Conservation (phyloP, 2,113 vertebrate genomes). For the Callopanchax toddi region DNA sequence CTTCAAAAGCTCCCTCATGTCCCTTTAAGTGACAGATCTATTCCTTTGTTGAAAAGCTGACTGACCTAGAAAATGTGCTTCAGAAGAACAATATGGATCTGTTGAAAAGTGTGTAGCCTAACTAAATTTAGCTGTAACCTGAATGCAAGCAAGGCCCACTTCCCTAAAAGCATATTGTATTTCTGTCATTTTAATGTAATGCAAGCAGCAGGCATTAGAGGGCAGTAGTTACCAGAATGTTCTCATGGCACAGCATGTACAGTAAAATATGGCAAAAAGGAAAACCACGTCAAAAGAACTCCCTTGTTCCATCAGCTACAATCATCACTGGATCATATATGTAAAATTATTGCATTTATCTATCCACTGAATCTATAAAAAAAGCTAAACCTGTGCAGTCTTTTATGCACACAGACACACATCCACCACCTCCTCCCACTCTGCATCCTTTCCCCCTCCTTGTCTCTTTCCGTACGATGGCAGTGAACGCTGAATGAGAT, state of each 20-base stretch:
- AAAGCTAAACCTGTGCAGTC: not conserved
- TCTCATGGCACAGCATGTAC: not conserved
- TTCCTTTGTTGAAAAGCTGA: not conserved
- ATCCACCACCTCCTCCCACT: slow-evolving; percentile 28
- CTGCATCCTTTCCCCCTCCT: slow-evolving; percentile 34
- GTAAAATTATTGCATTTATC: not conserved
- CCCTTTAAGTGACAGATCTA: too few relatives aligned
- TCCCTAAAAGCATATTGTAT: slow-evolving; percentile 35
- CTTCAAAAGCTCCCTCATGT: too few relatives aligned
- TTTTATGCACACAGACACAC: not conserved
- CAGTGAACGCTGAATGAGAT: slow-evolving; percentile 72
- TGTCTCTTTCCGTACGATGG: slow-evolving; percentile 63
- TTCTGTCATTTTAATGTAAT: slow-evolving; percentile 13
- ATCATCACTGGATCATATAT: not conserved
- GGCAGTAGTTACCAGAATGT: too few relatives aligned
- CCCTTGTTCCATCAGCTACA: too few relatives aligned
- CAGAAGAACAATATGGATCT: not conserved
- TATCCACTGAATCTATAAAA: not conserved
- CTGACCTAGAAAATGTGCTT: slow-evolving; percentile 9
- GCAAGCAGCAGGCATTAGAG: slow-evolving; percentile 45
- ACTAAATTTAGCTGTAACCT: slow-evolving; percentile 40
- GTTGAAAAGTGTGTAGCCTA: slow-evolving; percentile 10
- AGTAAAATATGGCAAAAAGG: not conserved
- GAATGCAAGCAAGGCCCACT: slow-evolving; percentile 39
- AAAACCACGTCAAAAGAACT: not conserved